Conservation (phyloP, 2,797 vertebrate genomes). For the Oceanodroma leucorhoa region DNA sequence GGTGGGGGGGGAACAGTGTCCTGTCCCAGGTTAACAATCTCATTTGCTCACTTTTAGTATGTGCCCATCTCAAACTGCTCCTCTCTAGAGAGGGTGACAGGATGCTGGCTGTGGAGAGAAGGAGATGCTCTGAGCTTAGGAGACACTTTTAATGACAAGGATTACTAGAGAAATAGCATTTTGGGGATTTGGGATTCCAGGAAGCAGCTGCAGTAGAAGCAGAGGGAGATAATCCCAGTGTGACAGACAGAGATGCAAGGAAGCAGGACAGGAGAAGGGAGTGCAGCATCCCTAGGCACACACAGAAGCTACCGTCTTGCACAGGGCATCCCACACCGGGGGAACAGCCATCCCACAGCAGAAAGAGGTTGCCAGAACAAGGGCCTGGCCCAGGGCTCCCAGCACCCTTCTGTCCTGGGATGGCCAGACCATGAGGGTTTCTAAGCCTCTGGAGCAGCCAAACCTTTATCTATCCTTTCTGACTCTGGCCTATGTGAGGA, state of each 20-base stretch:
- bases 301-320: background rate
- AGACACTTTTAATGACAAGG: constrained; percentile 56
- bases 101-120: background rate
- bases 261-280: constrained; percentile 9
- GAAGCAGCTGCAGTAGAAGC: constrained; percentile 75
- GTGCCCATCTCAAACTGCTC: background rate
- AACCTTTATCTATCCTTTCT: background rate
- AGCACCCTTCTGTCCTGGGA: background rate
- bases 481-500: accelerated
- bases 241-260: constrained; percentile 19
- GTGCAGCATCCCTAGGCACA: background rate
- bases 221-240: constrained; percentile 63
- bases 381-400: background rate
- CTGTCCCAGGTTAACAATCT: background rate
- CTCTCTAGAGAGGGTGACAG: background rate
- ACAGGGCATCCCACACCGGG: background rate
- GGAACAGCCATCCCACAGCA: background rate
- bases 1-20: accelerated
- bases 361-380: background rate
- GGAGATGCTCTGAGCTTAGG: constrained; percentile 7
- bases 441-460: background rate
- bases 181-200: constrained; percentile 60
- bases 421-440: background rate
- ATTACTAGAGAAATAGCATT: constrained; percentile 65
- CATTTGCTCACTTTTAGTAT: background rate